phyloP scores from a whole-genome alignment of 2,888 invertebrate species.

The Tyria jacobaeae region DNA sequence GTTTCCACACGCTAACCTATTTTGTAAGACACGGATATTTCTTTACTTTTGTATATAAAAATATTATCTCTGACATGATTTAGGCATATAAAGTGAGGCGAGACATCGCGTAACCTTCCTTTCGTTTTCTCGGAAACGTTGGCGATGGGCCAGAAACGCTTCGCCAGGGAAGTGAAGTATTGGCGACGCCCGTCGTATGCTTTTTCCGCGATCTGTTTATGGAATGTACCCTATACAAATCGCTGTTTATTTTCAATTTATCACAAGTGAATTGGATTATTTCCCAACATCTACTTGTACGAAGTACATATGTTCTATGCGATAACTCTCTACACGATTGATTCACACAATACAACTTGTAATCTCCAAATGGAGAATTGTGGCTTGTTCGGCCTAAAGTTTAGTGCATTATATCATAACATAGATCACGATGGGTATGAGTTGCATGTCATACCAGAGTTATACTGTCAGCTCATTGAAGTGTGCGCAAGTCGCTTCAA shows the following conservation, averaged over 20 bases:
- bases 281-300: background rate
- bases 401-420: conserved; percentile 61
- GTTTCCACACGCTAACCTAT: conserved; percentile 47
- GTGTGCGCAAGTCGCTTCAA: conserved; percentile 71
- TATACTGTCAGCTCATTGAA: conserved; percentile 70
- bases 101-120: conserved; percentile 85
- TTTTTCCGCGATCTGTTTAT: conserved; percentile 78
- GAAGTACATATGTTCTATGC: background rate
- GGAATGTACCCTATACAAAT: conserved; percentile 70
- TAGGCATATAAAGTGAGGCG: conserved; percentile 83
- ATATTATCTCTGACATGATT: conserved; percentile 80
- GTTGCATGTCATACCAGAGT: conserved; percentile 70
- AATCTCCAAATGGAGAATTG: conserved; percentile 62
- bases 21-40: conserved; percentile 52
- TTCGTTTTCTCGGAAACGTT: conserved; percentile 82
- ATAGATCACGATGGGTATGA: conserved; percentile 75
- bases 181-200: conserved; percentile 75
- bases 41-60: conserved; percentile 62
- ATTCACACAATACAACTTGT: conserved; percentile 52
- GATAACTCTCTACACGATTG: background rate
- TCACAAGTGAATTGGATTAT: conserved; percentile 56
- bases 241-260: conserved; percentile 70
- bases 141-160: conserved; percentile 74
- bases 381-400: conserved; percentile 59
- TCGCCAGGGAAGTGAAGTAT: conserved; percentile 80